Percentiles rank a stretch among this genome's conserved stretches.
Evolutionary conservation across 1,140 invertebrate species (phyloP).

Genomic region (Leptestheria dahalacensis): DNA sequence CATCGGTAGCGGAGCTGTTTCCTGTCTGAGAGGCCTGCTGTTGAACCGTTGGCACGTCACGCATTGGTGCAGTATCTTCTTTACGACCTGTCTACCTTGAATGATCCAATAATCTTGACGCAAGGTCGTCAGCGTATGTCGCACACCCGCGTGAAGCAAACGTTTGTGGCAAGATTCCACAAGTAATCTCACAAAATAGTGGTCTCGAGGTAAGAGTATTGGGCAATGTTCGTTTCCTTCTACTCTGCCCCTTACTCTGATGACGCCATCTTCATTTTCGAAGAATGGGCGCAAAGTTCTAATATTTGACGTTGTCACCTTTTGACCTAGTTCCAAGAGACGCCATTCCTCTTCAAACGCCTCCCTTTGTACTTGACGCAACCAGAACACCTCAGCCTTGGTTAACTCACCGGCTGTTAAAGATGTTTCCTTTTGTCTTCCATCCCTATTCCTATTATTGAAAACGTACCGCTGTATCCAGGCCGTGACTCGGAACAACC

Average conservation of each 20-base stretch:
- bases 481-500: not conserved
- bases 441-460: not conserved
- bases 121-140: not conserved
- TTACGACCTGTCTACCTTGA: constrained; percentile 4
- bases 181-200: not conserved
- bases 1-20: constrained; percentile 20
- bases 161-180: not conserved
- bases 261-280: too few species aligned
- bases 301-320: not conserved
- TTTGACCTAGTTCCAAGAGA: not conserved
- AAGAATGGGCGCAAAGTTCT: too few species aligned
- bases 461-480: not conserved
- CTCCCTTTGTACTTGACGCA: not conserved
- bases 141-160: not conserved
- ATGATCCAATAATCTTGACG: constrained; percentile 9
- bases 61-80: constrained; percentile 1
- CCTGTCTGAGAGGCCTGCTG: not conserved
- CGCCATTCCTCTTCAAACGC: not conserved
- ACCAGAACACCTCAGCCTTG: not conserved
- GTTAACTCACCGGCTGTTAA: not conserved
- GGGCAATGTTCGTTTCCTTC: not conserved
- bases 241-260: too few species aligned
- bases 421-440: not conserved
- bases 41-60: not conserved
- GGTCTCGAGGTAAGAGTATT: not conserved